These are phyloP conservation scores for Conomelus anceps DNA, from an alignment of 2,888 invertebrate genomes.

Conservation along the genomic window DNA sequence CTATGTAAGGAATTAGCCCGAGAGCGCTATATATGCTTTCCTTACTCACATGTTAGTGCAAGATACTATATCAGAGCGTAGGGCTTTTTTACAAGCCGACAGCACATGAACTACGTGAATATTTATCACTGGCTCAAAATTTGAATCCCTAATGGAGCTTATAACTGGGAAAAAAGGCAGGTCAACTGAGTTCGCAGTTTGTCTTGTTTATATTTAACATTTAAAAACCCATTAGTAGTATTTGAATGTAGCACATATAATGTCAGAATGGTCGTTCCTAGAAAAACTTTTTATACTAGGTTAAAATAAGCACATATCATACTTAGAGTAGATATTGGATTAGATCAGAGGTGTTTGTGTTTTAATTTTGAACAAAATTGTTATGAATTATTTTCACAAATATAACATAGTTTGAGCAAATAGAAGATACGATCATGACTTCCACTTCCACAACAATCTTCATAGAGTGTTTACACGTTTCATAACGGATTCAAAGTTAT, in stretches of 20 bases:
- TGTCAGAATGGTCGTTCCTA: too few relatives aligned
- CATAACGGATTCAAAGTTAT: too few relatives aligned
- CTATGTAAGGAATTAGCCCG: neutral
- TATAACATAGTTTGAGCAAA: too few relatives aligned
- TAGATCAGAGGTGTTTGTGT: too few relatives aligned
- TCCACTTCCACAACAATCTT: too few relatives aligned
- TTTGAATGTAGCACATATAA: neutral
- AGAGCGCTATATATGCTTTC: neutral
- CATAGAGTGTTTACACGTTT: too few relatives aligned
- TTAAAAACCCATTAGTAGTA: neutral
- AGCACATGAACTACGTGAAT: too few relatives aligned
- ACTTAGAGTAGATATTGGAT: too few relatives aligned
- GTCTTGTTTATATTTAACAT: neutral
- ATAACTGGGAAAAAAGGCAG: neutral
- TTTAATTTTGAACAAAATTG: too few relatives aligned
- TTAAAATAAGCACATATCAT: too few relatives aligned
- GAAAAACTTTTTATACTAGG: neutral
- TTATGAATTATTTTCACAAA: too few relatives aligned
- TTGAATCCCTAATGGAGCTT: neutral
- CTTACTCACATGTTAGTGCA: neutral
- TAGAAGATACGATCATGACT: too few relatives aligned
- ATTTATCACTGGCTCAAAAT: neutral
- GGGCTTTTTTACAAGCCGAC: neutral
- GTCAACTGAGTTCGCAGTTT: neutral
- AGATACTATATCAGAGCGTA: neutral